Evolutionary conservation across 2,113 vertebrate genomes (phyloP).

Genomic region (Morone saxatilis): DNA sequence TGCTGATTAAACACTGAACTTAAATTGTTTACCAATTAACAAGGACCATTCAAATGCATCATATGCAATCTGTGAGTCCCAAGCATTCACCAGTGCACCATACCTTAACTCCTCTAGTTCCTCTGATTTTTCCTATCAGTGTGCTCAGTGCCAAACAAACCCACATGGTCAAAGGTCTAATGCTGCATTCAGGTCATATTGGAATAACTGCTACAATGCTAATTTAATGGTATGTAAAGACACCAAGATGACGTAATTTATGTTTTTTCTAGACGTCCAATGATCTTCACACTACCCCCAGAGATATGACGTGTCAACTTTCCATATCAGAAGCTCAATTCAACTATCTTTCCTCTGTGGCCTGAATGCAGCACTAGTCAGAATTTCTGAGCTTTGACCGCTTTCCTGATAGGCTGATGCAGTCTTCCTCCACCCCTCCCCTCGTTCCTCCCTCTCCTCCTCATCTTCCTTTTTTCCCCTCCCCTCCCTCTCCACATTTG

Average conservation of each 20-base stretch:
- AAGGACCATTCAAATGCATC: constrained; percentile 56
- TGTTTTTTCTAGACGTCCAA: not conserved
- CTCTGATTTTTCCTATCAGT: constrained; percentile 36
- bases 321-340: constrained; percentile 8
- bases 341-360: not conserved
- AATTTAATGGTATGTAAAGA: not conserved
- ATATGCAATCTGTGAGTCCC: constrained; percentile 43
- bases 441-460: not conserved
- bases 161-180: constrained; percentile 51
- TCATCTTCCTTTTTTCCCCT: constrained; percentile 2
- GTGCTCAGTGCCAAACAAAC: constrained; percentile 49
- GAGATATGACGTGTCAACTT: not conserved
- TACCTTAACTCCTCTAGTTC: constrained; percentile 30
- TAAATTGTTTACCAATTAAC: constrained; percentile 58
- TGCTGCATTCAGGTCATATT: constrained; percentile 53
- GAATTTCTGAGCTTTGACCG: constrained; percentile 49
- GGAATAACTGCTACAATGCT: constrained; percentile 13
- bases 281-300: not conserved
- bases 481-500: constrained; percentile 32
- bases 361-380: constrained; percentile 40
- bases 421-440: constrained; percentile 61
- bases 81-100: constrained; percentile 26
- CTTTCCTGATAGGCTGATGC: constrained; percentile 46
- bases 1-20: constrained; percentile 31
- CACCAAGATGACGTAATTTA: not conserved